Evolutionary conservation across 53 echinoderm and acorn worm species (phyloP).

Genomic region (Antedon mediterranea): DNA sequence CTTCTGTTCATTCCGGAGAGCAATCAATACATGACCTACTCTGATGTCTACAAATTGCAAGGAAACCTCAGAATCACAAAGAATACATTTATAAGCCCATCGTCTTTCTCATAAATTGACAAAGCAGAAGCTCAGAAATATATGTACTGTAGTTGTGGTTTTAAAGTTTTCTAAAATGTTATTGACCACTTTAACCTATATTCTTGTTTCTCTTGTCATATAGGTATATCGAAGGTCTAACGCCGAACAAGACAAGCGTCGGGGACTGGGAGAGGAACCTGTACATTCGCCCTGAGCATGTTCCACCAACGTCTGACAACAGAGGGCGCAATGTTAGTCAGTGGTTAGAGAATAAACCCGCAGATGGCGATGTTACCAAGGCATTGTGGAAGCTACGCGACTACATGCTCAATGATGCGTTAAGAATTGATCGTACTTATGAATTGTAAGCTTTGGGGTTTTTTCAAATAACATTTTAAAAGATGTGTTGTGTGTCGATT

Average conservation of each 20-base stretch:
- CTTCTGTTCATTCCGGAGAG: too few relatives aligned
- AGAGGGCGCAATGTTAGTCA: slow-evolving; percentile 42
- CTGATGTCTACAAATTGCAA: too few relatives aligned
- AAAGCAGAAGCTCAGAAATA: too few relatives aligned
- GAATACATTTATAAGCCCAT: too few relatives aligned
- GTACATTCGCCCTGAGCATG: slow-evolving; percentile 39
- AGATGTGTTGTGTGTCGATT: too few relatives aligned
- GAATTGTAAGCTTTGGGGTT: slow-evolving; percentile 39
- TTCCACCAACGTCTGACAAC: slow-evolving; percentile 41
- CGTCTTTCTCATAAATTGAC: too few relatives aligned
- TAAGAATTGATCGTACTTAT: slow-evolving; percentile 38
- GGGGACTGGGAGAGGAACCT: slow-evolving; percentile 78
- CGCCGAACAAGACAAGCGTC: slow-evolving; percentile 40
- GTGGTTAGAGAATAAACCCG: slow-evolving; percentile 66
- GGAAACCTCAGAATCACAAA: too few relatives aligned
- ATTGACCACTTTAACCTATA: too few relatives aligned
- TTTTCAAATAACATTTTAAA: not conserved
- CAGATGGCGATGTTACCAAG: slow-evolving; percentile 56
- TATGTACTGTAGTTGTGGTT: too few relatives aligned
- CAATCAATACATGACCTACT: too few relatives aligned
- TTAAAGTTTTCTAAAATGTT: too few relatives aligned
- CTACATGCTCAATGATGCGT: slow-evolving; percentile 72
- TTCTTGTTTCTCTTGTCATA: too few relatives aligned
- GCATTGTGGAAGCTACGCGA: slow-evolving; percentile 89
- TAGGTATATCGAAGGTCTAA: slow-evolving; percentile 93